Evolutionary conservation across 2,797 vertebrate genomes (phyloP), one percentile per base, ranked within the genome.

Genomic region (Darevskia nairensis): DNA sequence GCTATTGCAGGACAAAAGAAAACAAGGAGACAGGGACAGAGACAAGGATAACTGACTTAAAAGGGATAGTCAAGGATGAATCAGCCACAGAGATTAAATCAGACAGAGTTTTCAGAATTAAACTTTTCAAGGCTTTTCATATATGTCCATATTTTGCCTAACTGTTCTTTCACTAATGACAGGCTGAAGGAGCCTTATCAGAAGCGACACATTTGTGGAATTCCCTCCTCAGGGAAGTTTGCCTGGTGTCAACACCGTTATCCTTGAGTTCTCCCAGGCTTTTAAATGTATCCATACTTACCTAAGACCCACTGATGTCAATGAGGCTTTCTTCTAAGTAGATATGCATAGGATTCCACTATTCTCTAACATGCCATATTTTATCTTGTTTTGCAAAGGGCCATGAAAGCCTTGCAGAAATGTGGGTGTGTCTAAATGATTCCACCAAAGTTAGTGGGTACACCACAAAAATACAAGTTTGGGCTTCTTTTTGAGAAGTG

Each of bases 381-480:
- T 35, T 39, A 79, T 79, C 27, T 79, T 79, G 32, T 80, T 80
- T 32, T 80, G 13, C 29, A 80, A 80, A 80, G 4, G 17, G 50
- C n/a, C 29, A 1, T 59, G 50, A 66, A 81, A 81, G 6, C 23
- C 61, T n/a, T 64, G 61, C 39, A 27, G 23, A 81, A 64, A 35
- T 61, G 59, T 61, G 19, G 15, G 59, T 61, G 59, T 61, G 59
- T 64, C 80, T 46, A 85, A 41, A 84, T 46, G 39, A 85, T 69
- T 61, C 1, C n/a, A n/a, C 8, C 81, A 61, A 86, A 78, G 41
- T 44, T 77, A 66, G 77, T 0, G 25, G 55, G 35, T 90, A 80
- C 7, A 68, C n/a, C 74, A 88, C 75, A 32, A 44, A 93, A 94
- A 64, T 11, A 35, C 32, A 88, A 86, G 69, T 72, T 13, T 75